Percentiles rank a stretch among this genome's conserved stretches.
Conservation (phyloP, 2,888 invertebrate genomes). For the Tricholauxania praeusta region DNA sequence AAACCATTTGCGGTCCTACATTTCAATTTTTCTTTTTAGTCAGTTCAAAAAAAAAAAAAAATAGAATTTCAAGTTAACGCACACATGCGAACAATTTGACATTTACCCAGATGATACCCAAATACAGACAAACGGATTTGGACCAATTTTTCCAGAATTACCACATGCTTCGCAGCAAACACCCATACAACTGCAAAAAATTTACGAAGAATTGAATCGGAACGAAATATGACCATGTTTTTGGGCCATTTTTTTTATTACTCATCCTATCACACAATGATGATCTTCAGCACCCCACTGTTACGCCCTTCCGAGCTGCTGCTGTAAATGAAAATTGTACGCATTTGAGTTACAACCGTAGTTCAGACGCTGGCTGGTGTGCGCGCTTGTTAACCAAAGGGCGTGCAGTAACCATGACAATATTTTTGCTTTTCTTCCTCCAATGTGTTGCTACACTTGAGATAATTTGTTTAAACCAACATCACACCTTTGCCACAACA, state of each 20-base stretch:
- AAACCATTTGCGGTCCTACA: too few species aligned
- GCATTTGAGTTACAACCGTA: neutral
- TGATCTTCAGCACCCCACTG: neutral
- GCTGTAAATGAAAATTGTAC: slow-evolving; percentile 5
- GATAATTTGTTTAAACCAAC: slow-evolving; percentile 24
- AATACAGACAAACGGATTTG: slow-evolving; percentile 1
- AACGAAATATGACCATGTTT: too few species aligned
- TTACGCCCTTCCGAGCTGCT: neutral
- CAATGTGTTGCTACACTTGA: slow-evolving; percentile 6
- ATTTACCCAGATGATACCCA: neutral
- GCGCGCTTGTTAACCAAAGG: slow-evolving; percentile 3
- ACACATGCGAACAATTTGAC: neutral
- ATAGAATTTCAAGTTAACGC: too few species aligned
- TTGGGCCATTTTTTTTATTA: too few species aligned
- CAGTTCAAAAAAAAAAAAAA: too few species aligned
- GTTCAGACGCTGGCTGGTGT: neutral
- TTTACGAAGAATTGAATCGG: neutral
- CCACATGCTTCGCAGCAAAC: neutral
- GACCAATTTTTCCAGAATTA: slow-evolving; percentile 5
- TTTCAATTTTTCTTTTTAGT: too few species aligned
- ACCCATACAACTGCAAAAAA: neutral
- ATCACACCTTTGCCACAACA: slow-evolving; percentile 20
- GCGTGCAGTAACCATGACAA: slow-evolving; percentile 14
- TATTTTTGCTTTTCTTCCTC: neutral
- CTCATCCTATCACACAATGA: too few species aligned